Conservation (phyloP, 2,113 vertebrate genomes). For the Mohoua ochrocephala region DNA sequence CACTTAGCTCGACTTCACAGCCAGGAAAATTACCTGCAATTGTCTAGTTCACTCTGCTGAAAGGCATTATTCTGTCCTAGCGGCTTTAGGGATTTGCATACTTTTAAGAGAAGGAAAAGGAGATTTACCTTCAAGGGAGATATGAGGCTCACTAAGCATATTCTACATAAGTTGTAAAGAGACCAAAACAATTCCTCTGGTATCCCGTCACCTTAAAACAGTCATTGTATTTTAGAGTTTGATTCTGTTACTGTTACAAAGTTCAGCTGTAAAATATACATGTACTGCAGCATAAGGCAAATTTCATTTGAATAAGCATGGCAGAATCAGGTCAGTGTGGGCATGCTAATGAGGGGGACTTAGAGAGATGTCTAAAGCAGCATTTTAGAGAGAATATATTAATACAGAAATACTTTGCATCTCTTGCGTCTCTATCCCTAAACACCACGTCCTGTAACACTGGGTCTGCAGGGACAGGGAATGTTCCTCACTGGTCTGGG, state of each 20-base stretch:
- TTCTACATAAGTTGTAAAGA: neutral
- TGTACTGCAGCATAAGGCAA: neutral
- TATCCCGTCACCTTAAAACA: neutral
- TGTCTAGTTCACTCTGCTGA: slow-evolving; percentile 5
- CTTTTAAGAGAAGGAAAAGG: neutral
- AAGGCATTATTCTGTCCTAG: neutral
- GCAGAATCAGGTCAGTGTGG: slow-evolving; percentile 38
- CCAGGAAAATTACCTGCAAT: slow-evolving; percentile 35
- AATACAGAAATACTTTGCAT: neutral
- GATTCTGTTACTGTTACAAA: neutral
- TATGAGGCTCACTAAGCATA: neutral
- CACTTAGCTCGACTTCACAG: slow-evolving; percentile 40
- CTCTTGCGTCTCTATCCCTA: neutral
- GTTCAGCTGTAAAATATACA: neutral
- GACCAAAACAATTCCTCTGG: neutral
- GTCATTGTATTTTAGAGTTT: neutral
- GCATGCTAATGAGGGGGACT: neutral
- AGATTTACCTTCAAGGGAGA: neutral
- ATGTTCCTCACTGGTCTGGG: neutral
- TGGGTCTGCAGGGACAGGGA: neutral
- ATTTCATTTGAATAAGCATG: slow-evolving; percentile 8
- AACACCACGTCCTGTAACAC: neutral
- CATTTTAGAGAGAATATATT: neutral
- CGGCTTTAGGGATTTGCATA: neutral
- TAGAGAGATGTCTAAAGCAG: neutral